Percentiles rank a stretch among this genome's conserved stretches.
Conservation (phyloP, 1,140 invertebrate genomes). For the Pseudobourletiella spinata region DNA sequence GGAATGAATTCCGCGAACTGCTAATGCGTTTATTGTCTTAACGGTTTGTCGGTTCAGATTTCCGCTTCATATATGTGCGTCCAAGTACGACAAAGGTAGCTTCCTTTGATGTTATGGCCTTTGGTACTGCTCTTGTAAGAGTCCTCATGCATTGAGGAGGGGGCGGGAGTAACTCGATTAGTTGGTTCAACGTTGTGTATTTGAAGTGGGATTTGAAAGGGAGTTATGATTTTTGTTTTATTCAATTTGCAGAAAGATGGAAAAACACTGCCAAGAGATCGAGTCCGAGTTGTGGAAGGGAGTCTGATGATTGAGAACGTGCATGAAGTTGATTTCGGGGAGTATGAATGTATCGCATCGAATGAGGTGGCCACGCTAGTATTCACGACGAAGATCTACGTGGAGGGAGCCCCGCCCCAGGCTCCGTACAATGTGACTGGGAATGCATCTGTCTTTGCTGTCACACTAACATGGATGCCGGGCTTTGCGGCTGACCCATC, state of each 20-base stretch:
- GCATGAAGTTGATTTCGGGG: conserved; percentile 76
- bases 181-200: no score
- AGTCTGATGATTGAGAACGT: conserved; percentile 87
- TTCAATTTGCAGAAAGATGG: conserved; percentile 61
- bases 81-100: no score
- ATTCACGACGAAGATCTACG: conserved; percentile 76
- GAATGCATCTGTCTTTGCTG: conserved; percentile 75
- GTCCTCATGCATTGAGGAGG: no score
- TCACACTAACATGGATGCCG: conserved; percentile 82
- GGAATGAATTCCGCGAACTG: neutral
- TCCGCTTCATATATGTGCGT: no score
- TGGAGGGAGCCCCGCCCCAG: conserved; percentile 91
- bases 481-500: conserved; percentile 89
- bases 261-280: conserved; percentile 63
- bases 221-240: no score
- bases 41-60: no score
- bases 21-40: no score
- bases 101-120: no score
- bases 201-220: no score
- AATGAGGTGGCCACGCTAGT: conserved; percentile 92
- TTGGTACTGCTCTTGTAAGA: no score
- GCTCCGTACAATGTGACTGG: conserved; percentile 89
- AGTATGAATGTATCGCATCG: conserved; percentile 84
- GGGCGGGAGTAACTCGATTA: no score
- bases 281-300: conserved; percentile 65